Percentiles rank a stretch among this genome's conserved stretches.
Conservation (phyloP, 2,888 invertebrate species). For the Synanthedon tipuliformis region DNA sequence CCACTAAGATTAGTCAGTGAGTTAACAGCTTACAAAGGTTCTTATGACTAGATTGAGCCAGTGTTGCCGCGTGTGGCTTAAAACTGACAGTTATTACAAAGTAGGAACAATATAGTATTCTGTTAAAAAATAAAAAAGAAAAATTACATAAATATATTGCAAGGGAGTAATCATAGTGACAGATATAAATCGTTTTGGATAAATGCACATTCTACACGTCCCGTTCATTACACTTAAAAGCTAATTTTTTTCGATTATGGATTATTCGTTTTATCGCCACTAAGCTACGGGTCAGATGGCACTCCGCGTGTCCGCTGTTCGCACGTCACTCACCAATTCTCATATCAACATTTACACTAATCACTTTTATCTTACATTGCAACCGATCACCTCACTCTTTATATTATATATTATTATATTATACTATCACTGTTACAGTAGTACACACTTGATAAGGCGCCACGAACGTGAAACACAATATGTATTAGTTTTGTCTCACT, state of each 20-base stretch:
- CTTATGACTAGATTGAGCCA: conserved; percentile 72
- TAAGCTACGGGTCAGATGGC: conserved; percentile 66
- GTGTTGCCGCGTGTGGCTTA: conserved; percentile 44
- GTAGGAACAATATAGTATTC: conserved; percentile 57
- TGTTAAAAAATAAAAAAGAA: conserved; percentile 10
- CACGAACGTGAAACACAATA: too few relatives aligned
- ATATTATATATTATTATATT: too few relatives aligned
- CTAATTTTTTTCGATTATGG: conserved; percentile 60
- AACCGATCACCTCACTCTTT: too few relatives aligned
- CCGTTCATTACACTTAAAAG: conserved; percentile 44
- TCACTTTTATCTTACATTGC: too few relatives aligned
- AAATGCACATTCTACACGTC: conserved; percentile 29
- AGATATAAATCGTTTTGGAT: conserved; percentile 31
- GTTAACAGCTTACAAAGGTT: conserved; percentile 51
- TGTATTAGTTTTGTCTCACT: too few relatives aligned
- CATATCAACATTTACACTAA: not conserved
- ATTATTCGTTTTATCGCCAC: conserved; percentile 58
- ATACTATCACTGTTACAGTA: too few relatives aligned
- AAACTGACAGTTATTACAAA: conserved; percentile 62
- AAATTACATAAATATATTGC: conserved; percentile 16
- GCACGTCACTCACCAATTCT: too few relatives aligned
- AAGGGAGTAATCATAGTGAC: conserved; percentile 15
- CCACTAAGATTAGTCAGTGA: conserved; percentile 29
- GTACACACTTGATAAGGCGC: too few relatives aligned
- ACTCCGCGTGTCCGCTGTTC: conserved; percentile 24